Evolutionary conservation across 2,797 vertebrate genomes (phyloP), one percentile per base, ranked within the genome.

Genomic region (Poeciliopsis paucimaculata): DNA sequence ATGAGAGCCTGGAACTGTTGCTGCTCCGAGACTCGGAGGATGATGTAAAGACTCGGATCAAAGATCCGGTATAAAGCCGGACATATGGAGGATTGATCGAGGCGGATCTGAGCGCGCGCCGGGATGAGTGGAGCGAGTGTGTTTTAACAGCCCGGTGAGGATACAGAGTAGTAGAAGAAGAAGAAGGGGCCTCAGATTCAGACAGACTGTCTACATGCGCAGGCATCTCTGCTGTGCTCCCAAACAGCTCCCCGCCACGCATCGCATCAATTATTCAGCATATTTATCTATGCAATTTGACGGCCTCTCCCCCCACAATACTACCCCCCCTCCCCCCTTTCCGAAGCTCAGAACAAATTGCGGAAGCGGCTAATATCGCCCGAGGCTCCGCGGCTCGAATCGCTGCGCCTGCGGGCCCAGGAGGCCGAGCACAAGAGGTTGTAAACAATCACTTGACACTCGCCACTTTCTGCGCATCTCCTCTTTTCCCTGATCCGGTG

Each of bases 241-340:
- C 91, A 92, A 91, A 87, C 94, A 91, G 86, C 90, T 93, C 92
- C 90, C 90, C 87, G 80, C 93, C 85, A 90, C 82, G 90, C 82
- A 76, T 84, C 82, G 89, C 93, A 95, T 95, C 93, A 95, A 95
- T 96, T 94, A 95, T 95, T 96, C 94, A 95, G 85, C 86, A 88
- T 94, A 94, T 95, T 96, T 95, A 95, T 95, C 94, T 93, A 93
- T 94, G 93, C 94, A 94, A 94, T 95, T 93, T 93, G 93, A 94
- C 82, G 89, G 93, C 90, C 91, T 90, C 93, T 91, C 90, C 94
- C 92, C 86, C 49, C 49, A 3, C 20, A 2, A 20, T 1, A 20
- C 7, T 7, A 20, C 7, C 7, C 8, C 49, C 7, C 7, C 20
- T 90, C 90, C 89, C 92, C 90, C 89, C 94, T 92, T 86, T 92